Evolutionary conservation across 2,797 vertebrate species (phyloP).

Genomic region (Diceros bicornis): DNA sequence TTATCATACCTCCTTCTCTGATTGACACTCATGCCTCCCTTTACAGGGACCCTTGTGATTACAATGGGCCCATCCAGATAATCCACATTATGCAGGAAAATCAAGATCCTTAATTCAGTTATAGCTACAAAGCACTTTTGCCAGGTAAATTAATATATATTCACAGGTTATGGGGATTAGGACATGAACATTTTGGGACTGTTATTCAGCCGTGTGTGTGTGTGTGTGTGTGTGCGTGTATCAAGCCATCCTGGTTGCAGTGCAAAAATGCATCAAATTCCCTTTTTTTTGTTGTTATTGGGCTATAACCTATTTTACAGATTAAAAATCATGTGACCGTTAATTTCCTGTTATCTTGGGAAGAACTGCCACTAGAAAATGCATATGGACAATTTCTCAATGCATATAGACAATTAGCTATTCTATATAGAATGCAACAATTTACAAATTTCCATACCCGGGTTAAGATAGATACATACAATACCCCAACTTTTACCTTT

Average conservation of each 20-base stretch:
- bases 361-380: neutral
- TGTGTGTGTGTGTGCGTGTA: fast-evolving
- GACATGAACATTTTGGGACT: neutral
- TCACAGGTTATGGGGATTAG: neutral
- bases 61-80: neutral
- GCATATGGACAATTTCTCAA: neutral
- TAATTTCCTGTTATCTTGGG: neutral
- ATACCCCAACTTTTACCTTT: neutral
- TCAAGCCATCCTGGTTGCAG: neutral
- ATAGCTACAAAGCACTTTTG: neutral
- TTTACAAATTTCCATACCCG: neutral
- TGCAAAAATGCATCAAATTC: neutral
- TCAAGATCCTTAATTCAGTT: neutral
- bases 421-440: neutral
- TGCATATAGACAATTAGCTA: neutral
- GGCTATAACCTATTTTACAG: neutral
- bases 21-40: neutral
- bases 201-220: neutral
- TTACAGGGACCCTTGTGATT: neutral
- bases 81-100: neutral
- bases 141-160: neutral
- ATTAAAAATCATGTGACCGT: neutral
- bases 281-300: neutral
- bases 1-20: neutral
- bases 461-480: neutral